Evolutionary conservation across 2,888 invertebrate genomes (phyloP).

Genomic region (Synergus japonicus): DNA sequence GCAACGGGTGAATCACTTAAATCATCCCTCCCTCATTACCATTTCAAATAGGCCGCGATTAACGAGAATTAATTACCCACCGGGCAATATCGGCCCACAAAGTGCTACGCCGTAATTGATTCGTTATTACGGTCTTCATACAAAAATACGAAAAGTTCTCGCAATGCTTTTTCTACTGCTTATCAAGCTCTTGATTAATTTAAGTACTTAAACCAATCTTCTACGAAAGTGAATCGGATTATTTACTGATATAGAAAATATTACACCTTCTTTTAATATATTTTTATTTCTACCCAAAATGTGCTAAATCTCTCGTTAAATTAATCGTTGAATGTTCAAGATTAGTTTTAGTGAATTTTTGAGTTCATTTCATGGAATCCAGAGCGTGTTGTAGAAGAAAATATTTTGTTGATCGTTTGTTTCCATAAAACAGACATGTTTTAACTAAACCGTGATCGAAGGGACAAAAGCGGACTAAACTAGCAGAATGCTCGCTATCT

Average conservation of each 20-base stretch:
- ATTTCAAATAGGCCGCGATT: conserved; percentile 64
- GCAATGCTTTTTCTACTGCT: background rate
- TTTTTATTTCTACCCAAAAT: background rate
- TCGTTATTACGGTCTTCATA: conserved; percentile 44
- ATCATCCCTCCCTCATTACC: conserved; percentile 61
- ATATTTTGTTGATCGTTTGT: conserved; percentile 3
- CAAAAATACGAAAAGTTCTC: conserved; percentile 24
- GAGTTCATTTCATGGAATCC: background rate
- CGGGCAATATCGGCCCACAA: conserved; percentile 55
- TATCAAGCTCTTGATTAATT: conserved; percentile 24
- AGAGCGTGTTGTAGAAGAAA: background rate
- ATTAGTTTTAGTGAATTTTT: background rate
- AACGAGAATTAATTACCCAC: conserved; percentile 66
- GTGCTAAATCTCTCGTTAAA: background rate
- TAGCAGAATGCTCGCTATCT: background rate
- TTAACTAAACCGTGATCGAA: conserved; percentile 7
- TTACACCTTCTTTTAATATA: too few species aligned
- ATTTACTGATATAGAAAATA: background rate
- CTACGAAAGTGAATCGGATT: background rate
- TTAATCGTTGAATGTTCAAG: background rate
- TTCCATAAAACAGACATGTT: background rate
- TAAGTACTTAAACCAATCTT: background rate
- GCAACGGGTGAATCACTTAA: conserved; percentile 48
- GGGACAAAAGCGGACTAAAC: conserved; percentile 5
- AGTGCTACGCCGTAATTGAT: conserved; percentile 44